These are phyloP conservation scores for Ascidia mentula DNA, from an alignment of 23 tunicate genomes.

Conservation along the genomic window DNA sequence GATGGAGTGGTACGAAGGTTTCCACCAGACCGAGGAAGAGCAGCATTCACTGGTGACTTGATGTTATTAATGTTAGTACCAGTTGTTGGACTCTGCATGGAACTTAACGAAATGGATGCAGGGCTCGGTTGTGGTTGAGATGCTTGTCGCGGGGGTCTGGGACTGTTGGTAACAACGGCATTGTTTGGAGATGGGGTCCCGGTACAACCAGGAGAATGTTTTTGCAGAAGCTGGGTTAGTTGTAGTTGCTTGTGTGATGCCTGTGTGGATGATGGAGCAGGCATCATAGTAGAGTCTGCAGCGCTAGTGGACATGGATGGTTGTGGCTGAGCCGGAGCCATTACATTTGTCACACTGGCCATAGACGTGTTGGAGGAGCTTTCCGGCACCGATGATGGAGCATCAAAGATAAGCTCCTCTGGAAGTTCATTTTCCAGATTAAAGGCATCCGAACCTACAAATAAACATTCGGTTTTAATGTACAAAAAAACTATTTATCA, in stretches of 20 bases:
- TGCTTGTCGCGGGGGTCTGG: slow-evolving; percentile 50
- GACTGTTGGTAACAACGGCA: slow-evolving; percentile 39
- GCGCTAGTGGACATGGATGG: slow-evolving; percentile 21
- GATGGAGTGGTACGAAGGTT: slow-evolving; percentile 85
- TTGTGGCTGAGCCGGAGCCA: slow-evolving; percentile 29
- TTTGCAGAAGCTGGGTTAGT: slow-evolving; percentile 59
- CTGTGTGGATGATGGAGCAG: slow-evolving; percentile 45
- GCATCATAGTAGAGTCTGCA: slow-evolving; percentile 27
- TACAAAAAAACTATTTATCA: too few species aligned
- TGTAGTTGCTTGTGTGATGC: slow-evolving; percentile 48
- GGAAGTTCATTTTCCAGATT: slow-evolving; percentile 73
- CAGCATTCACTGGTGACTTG: slow-evolving; percentile 62
- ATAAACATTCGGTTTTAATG: too few species aligned
- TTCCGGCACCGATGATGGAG: slow-evolving; percentile 22
- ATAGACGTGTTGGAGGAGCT: slow-evolving; percentile 12
- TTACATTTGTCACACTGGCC: slow-evolving; percentile 11
- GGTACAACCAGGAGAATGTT: slow-evolving; percentile 43
- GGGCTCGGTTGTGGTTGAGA: slow-evolving; percentile 85
- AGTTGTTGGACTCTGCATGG: slow-evolving; percentile 85
- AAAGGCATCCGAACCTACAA: slow-evolving; percentile 43
- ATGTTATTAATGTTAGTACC: slow-evolving; percentile 53
- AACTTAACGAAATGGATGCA: slow-evolving; percentile 38
- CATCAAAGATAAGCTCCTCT: slow-evolving; percentile 63
- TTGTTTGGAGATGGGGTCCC: slow-evolving; percentile 52
- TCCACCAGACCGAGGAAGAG: slow-evolving; percentile 51